Percentiles rank a stretch among this genome's conserved stretches.
Conservation (phyloP, 2,113 vertebrate species). For the Scytalopus superciliaris region DNA sequence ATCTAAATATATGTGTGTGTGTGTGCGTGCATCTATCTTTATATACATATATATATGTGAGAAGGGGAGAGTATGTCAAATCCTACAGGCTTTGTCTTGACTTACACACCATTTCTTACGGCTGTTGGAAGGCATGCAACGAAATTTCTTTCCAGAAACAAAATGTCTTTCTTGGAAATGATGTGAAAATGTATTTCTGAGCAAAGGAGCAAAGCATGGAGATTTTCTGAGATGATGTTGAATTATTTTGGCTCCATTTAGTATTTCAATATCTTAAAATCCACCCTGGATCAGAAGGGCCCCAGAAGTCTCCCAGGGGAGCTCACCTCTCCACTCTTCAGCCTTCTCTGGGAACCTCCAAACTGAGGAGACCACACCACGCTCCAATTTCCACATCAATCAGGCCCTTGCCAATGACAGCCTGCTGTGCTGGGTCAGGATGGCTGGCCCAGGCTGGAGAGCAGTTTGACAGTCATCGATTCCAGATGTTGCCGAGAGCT, state of each 20-base stretch:
- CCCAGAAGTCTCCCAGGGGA: neutral
- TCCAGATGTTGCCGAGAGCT: slow-evolving; percentile 21
- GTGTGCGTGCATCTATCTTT: neutral
- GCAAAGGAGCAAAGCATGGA: neutral
- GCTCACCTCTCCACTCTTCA: neutral
- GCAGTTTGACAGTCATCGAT: neutral
- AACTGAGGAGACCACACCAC: neutral
- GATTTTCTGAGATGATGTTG: neutral
- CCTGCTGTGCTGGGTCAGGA: neutral
- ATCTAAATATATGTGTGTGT: neutral
- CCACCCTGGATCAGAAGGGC: neutral
- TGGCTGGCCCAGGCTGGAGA: neutral
- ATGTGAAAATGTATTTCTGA: neutral
- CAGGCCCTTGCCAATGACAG: neutral
- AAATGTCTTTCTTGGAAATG: neutral
- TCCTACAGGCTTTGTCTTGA: neutral
- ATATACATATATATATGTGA: neutral
- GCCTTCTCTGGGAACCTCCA: neutral
- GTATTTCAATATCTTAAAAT: neutral
- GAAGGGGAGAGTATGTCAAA: neutral
- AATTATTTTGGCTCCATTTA: neutral
- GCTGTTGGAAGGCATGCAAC: neutral
- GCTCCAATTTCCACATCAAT: neutral
- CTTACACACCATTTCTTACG: neutral
- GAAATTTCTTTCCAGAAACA: neutral